These are phyloP conservation scores for Homalodisca vitripennis DNA, from an alignment of 1,140 invertebrate species.

Conservation along the genomic window DNA sequence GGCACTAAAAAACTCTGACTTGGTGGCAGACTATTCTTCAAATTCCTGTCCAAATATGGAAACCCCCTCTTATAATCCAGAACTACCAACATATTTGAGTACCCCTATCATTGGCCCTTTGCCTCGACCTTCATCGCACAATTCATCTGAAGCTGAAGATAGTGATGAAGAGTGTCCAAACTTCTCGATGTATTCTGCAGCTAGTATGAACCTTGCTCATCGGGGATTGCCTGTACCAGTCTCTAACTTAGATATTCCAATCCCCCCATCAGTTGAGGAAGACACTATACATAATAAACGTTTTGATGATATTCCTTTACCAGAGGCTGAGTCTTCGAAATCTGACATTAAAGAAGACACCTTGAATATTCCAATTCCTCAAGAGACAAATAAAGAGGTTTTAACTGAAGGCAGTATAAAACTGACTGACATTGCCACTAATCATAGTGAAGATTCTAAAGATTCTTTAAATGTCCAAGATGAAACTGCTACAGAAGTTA, in stretches of 20 bases:
- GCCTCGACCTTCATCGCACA: slow-evolving; percentile 41
- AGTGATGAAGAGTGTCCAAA: slow-evolving; percentile 62
- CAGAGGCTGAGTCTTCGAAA: slow-evolving; percentile 18
- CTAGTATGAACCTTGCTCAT: slow-evolving; percentile 64
- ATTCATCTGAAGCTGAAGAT: slow-evolving; percentile 50
- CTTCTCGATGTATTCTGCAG: slow-evolving; percentile 77
- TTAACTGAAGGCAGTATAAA: too few relatives aligned
- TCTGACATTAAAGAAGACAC: not conserved
- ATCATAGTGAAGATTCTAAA: too few relatives aligned
- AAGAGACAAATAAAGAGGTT: not conserved
- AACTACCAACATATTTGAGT: slow-evolving; percentile 2
- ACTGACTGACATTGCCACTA: too few relatives aligned
- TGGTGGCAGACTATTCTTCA: slow-evolving; percentile 8
- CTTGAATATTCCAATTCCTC: slow-evolving; percentile 21
- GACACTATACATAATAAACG: slow-evolving; percentile 24
- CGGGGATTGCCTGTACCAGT: not conserved
- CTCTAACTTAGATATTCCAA: slow-evolving; percentile 20
- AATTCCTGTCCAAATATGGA: not conserved
- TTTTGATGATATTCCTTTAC: slow-evolving; percentile 23
- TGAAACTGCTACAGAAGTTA: too few relatives aligned
- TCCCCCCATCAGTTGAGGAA: slow-evolving; percentile 32
- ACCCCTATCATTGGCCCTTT: slow-evolving; percentile 20
- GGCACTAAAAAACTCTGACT: slow-evolving; percentile 30
- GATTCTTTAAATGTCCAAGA: too few relatives aligned
- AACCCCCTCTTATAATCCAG: not conserved